Base-by-base conservation (phyloP, 2,888 invertebrate genomes). In the Chironomus tentans region DNA sequence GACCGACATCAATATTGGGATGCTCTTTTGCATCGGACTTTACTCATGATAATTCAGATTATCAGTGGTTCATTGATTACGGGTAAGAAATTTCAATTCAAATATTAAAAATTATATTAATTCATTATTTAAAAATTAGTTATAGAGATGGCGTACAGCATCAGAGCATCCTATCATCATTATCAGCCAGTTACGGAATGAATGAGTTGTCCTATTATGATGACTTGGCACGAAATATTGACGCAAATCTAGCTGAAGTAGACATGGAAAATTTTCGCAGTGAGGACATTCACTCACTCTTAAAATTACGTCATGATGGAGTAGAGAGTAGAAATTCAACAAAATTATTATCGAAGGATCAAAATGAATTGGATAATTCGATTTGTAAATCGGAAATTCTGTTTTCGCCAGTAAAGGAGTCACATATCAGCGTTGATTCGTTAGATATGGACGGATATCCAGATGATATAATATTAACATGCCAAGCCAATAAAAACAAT, bases 201-300 rank as follows among this genome's bases (percentile, higher is more conserved):
- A 87, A 88, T 79, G 88, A 88, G 80, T 84, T 88, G 78, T 87
- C 88, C 65, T 92, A 92, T 81, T 94, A 95, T 83, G 94, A 95
- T 84, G 93, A 93, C 82, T 86, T 95, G 81, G 91, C 94, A 56
- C 88, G 93, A 82, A 94, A 95, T 83, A 88, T 95, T 85, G 95
- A 96, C 85, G 95, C 94, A 78, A 95, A 95, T 84, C 88, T 96
- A 81, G 96, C 96, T 62, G 94, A 96, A 85, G 94, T 95, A 77
- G 96, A 96, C 84, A 96, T 96, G 92, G 95, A 96, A 84, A 93
- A 94, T 83, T 95, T 95, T 85, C 89, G 92, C 79, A 92, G 94
- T 22, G 93, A 95, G 84, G 95, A 96, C 82, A 95, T 96, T 80
- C 93, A 94, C 82, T 92, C 93, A 79, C 86, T 94, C 80, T 88